phyloP scores from a whole-genome alignment of 1,140 invertebrate genomes.

The Hydropsyche tenuis region DNA sequence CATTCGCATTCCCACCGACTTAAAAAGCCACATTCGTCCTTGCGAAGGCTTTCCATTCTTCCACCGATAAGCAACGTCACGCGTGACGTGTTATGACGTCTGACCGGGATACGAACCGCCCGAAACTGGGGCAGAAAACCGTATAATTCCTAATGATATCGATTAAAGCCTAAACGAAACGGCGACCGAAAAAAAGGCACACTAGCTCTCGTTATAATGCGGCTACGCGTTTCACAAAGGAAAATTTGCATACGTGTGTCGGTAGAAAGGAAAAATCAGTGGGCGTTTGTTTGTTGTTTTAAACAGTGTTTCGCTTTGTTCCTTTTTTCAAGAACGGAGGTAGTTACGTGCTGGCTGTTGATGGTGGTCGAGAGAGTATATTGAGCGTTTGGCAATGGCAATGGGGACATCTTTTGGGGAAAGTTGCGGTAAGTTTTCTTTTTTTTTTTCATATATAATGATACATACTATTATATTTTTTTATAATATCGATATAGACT shows the following conservation, averaged over 20 bases:
- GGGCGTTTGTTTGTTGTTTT: not conserved
- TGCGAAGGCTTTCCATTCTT: too few species aligned
- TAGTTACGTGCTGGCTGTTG: conserved; percentile 84
- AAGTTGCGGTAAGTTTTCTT: conserved; percentile 78
- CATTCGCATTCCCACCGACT: too few species aligned
- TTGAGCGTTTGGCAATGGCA: conserved; percentile 91
- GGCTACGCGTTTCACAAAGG: conserved; percentile 17
- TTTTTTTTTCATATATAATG: not conserved
- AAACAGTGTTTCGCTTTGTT: not conserved
- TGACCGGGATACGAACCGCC: not conserved
- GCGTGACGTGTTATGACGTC: conserved; percentile 30
- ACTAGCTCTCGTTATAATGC: too few species aligned
- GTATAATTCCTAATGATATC: conserved; percentile 21
- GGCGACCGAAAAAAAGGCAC: too few species aligned
- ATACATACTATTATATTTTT: not conserved
- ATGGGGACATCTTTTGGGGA: conserved; percentile 85
- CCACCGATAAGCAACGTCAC: not conserved
- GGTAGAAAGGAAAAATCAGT: not conserved
- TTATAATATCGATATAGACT: conserved; percentile 69
- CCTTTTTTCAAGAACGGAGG: conserved; percentile 75
- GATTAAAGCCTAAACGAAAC: conserved; percentile 26
- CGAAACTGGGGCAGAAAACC: conserved; percentile 22
- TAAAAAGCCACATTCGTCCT: too few species aligned
- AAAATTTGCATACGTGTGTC: conserved; percentile 7
- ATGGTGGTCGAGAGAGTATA: conserved; percentile 84